Evolutionary conservation across 2,113 vertebrate species (phyloP).

Genomic region (Oreamnos americanus): DNA sequence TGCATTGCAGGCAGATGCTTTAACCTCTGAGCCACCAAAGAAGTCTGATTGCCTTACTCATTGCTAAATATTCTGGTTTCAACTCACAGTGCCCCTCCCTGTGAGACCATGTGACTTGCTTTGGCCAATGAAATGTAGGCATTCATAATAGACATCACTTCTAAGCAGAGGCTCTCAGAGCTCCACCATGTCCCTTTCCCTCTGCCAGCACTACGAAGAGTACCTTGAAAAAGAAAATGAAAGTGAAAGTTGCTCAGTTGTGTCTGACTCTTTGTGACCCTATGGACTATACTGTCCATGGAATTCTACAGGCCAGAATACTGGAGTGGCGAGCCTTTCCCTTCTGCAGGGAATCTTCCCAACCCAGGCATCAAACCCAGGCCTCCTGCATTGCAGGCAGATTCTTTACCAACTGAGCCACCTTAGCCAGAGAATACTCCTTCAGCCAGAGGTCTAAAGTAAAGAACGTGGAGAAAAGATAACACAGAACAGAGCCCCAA

Average conservation of each 20-base stretch:
- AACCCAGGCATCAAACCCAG: background rate
- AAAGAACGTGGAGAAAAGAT: background rate
- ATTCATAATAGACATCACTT: background rate
- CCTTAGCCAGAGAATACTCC: background rate
- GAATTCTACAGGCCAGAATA: background rate
- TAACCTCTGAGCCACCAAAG: no score
- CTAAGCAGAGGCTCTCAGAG: background rate
- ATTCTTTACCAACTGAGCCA: background rate
- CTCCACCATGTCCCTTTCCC: background rate
- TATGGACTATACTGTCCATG: background rate
- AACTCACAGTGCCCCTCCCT: accelerated
- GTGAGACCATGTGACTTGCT: background rate
- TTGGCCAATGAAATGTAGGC: background rate
- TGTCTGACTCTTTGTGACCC: accelerated
- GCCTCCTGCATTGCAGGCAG: background rate
- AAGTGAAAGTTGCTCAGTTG: background rate
- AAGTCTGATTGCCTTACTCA: background rate
- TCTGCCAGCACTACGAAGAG: background rate
- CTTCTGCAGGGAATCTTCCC: background rate
- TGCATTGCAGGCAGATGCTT: no score
- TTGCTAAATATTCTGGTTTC: background rate
- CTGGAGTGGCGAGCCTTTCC: background rate
- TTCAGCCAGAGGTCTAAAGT: background rate
- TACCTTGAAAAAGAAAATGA: background rate
- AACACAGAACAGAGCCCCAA: background rate